These are phyloP conservation scores for Umimayanthus kanabou DNA, from an alignment of 92 coral and sea anemone species.

Conservation along the genomic window DNA sequence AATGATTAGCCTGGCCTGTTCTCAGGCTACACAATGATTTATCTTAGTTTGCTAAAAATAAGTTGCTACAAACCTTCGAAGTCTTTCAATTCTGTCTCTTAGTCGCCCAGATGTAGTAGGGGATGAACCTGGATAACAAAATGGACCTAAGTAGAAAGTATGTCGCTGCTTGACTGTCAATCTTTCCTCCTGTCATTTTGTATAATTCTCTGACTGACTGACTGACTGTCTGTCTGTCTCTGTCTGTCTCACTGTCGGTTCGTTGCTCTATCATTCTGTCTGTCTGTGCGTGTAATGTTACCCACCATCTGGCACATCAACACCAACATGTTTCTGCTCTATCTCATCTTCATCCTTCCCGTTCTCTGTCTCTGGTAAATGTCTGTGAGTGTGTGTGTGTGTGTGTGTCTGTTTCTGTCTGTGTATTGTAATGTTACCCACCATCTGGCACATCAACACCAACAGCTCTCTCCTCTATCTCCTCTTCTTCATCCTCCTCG, in stretches of 20 bases:
- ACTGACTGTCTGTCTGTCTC: background rate
- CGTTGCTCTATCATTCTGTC: too few species aligned
- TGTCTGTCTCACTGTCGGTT: background rate
- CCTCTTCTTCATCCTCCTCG: slow-evolving; percentile 18
- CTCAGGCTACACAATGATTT: too few species aligned
- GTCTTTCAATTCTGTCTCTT: slow-evolving; percentile 82
- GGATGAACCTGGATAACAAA: slow-evolving; percentile 54
- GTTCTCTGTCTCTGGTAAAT: background rate
- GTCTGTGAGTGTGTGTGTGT: background rate
- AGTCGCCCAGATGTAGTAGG: slow-evolving; percentile 87
- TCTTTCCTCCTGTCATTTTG: background rate
- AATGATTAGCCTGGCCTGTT: too few species aligned
- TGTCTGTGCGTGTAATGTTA: background rate
- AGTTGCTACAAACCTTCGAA: slow-evolving; percentile 62
- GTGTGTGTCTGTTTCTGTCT: too few species aligned
- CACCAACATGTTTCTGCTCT: slow-evolving; percentile 38
- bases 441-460: slow-evolving; percentile 59
- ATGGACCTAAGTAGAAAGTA: background rate
- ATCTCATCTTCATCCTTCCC: slow-evolving; percentile 39
- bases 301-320: slow-evolving; percentile 60
- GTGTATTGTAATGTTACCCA: slow-evolving; percentile 18
- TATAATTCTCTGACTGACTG: background rate
- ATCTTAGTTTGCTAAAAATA: background rate
- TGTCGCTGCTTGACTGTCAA: background rate
- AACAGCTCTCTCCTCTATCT: slow-evolving; percentile 30